These are phyloP conservation scores for Pseudochromis fuscus DNA, from an alignment of 2,797 vertebrate species.

Conservation along the genomic window DNA sequence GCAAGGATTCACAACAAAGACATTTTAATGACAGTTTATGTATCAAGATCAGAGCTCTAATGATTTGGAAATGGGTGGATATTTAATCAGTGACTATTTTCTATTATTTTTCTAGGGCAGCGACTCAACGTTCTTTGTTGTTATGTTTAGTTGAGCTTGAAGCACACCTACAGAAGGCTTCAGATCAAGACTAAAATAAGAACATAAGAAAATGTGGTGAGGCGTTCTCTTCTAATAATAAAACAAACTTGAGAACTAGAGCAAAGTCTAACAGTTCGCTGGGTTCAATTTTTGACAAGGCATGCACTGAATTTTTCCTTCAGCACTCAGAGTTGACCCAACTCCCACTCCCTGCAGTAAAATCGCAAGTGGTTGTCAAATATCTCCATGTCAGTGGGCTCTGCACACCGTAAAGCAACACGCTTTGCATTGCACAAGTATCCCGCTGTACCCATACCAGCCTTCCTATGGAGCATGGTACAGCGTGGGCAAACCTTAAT, in stretches of 20 bases:
- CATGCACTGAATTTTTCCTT: conserved; percentile 29
- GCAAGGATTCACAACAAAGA: too few species aligned
- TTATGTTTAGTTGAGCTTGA: not conserved
- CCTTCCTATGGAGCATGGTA: conserved; percentile 39
- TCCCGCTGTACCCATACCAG: conserved; percentile 32
- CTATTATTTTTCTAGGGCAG: too few species aligned
- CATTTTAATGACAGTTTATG: too few species aligned
- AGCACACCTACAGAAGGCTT: not conserved
- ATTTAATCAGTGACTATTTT: too few species aligned
- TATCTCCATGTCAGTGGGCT: conserved; percentile 40
- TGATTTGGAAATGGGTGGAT: too few species aligned
- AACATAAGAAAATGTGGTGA: not conserved
- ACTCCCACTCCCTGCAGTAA: conserved; percentile 60
- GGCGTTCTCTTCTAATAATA: not conserved
- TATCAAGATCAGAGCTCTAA: too few species aligned
- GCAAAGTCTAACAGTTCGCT: conserved; percentile 15
- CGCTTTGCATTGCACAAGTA: conserved; percentile 31
- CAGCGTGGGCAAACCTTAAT: conserved; percentile 32
- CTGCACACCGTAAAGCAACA: conserved; percentile 28
- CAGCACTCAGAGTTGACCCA: conserved; percentile 40
- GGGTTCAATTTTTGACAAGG: conserved; percentile 28
- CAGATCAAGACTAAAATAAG: not conserved
- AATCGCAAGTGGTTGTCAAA: conserved; percentile 69
- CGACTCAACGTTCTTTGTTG: not conserved
- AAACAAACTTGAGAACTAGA: conserved; percentile 3